These are phyloP conservation scores for Sarcoramphus papa DNA, from an alignment of 2,797 vertebrate genomes.

Conservation along the genomic window DNA sequence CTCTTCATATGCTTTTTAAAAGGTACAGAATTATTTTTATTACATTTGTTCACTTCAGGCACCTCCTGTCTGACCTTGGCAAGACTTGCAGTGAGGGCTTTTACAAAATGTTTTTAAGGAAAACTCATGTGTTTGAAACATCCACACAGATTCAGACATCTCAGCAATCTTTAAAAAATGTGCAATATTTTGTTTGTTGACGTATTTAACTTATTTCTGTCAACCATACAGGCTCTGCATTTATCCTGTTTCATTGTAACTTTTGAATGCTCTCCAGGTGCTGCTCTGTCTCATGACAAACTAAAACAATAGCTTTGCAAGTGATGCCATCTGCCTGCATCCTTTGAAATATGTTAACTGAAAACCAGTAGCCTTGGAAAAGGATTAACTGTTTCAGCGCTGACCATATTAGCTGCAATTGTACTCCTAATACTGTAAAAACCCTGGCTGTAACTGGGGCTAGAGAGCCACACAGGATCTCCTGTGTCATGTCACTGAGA, in stretches of 20 bases:
- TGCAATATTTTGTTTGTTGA: background rate
- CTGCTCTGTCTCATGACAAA: background rate
- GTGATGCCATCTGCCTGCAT: constrained; percentile 29
- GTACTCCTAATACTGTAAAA: background rate
- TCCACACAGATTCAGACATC: background rate
- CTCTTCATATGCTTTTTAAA: background rate
- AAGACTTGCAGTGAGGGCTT: background rate
- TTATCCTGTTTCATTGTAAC: background rate
- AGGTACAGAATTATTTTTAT: background rate
- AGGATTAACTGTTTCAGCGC: background rate
- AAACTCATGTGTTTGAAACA: background rate
- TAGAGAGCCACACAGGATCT: background rate
- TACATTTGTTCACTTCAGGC: background rate
- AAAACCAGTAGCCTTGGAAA: background rate
- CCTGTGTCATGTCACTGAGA: background rate
- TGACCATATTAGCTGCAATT: background rate
- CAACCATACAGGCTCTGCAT: background rate
- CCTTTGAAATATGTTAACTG: background rate
- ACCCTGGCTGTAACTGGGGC: background rate
- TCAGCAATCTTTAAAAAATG: background rate
- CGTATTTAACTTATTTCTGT: background rate
- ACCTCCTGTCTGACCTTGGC: background rate
- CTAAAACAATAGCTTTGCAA: constrained; percentile 1
- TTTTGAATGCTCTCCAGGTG: background rate
- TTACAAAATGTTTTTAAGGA: background rate